Conservation (phyloP, 2,113 vertebrate species). For the Etia nguti region DNA sequence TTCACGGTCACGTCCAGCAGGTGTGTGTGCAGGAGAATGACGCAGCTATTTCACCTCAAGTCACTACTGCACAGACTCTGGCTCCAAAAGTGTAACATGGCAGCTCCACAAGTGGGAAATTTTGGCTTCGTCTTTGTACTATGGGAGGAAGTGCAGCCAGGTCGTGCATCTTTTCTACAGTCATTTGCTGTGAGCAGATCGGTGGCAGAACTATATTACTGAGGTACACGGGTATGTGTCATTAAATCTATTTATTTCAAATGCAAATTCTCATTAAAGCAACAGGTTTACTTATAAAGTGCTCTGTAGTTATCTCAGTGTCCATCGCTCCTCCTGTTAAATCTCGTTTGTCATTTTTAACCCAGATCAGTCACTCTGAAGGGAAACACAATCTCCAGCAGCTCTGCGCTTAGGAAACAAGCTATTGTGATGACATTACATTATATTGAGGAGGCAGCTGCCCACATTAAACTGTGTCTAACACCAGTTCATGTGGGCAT, state of each 20-base stretch:
- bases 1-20: neutral
- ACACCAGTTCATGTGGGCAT: neutral
- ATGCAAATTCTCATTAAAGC: neutral
- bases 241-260: too few species aligned
- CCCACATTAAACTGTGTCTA: neutral
- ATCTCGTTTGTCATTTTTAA: neutral
- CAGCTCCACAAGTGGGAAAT: neutral
- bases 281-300: neutral
- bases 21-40: neutral
- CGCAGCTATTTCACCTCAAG: neutral
- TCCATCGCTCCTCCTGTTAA: neutral
- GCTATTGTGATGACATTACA: neutral
- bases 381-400: neutral
- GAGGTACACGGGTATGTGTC: too few species aligned
- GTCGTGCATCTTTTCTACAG: neutral
- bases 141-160: neutral
- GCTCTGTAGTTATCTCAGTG: neutral
- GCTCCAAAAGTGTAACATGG: neutral
- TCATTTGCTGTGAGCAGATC: neutral
- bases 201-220: too few species aligned
- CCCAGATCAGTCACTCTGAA: neutral
- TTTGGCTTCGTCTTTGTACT: neutral
- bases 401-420: neutral
- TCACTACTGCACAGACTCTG: neutral
- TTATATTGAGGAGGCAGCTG: neutral